These are phyloP conservation scores for Sycophila texana DNA, from an alignment of 2,888 invertebrate species.

Conservation along the genomic window DNA sequence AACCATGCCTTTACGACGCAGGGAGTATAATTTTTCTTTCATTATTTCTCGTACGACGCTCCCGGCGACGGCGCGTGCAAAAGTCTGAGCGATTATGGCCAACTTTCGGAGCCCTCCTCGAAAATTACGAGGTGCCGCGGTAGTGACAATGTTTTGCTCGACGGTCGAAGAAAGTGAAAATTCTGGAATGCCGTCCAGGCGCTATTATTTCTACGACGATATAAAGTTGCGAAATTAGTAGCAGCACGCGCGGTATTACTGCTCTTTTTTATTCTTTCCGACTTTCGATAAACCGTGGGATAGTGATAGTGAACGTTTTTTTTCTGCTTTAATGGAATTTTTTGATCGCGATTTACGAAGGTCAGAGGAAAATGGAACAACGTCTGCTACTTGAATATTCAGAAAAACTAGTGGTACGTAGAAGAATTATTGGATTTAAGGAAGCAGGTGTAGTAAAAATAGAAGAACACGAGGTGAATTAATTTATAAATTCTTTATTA, in stretches of 20 bases:
- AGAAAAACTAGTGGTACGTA: too few relatives aligned
- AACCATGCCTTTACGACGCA: neutral
- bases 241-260: neutral
- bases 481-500: too few relatives aligned
- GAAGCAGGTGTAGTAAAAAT: too few relatives aligned
- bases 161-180: slow-evolving; percentile 32
- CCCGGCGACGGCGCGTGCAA: slow-evolving; percentile 13
- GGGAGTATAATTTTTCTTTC: neutral
- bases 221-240: slow-evolving; percentile 12
- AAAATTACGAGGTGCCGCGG: slow-evolving; percentile 3
- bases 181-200: neutral
- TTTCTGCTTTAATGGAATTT: too few relatives aligned
- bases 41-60: neutral
- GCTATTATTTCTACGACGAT: slow-evolving; percentile 1
- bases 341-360: too few relatives aligned
- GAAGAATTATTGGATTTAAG: too few relatives aligned
- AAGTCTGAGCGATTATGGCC: slow-evolving; percentile 25
- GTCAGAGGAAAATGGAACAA: too few relatives aligned
- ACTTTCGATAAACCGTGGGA: too few relatives aligned
- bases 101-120: slow-evolving; percentile 30
- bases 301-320: too few relatives aligned
- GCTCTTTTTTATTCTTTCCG: too few relatives aligned
- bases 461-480: too few relatives aligned
- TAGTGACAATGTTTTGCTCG: slow-evolving; percentile 5
- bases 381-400: too few relatives aligned